These are phyloP conservation scores for Erythrocercus mccallii DNA, from an alignment of 2,113 vertebrate species.

Conservation along the genomic window DNA sequence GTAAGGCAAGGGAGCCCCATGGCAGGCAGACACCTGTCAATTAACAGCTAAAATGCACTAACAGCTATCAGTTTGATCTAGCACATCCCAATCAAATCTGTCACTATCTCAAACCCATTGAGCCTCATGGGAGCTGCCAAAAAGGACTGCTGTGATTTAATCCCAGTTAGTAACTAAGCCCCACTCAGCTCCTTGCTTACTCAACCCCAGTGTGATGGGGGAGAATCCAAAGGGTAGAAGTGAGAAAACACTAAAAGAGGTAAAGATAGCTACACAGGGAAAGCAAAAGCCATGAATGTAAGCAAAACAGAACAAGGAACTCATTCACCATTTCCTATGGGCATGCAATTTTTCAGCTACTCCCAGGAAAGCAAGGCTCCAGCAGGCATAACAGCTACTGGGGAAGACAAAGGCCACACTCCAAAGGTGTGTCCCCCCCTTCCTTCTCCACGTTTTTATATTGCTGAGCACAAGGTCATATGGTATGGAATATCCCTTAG, in stretches of 20 bases:
- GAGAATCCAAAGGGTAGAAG: neutral
- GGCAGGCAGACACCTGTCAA: neutral
- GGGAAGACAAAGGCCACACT: neutral
- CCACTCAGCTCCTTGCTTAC: neutral
- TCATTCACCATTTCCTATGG: neutral
- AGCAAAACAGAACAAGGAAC: neutral
- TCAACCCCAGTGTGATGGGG: neutral
- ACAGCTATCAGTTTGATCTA: neutral
- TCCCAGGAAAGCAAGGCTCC: neutral
- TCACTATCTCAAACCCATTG: neutral
- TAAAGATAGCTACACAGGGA: neutral
- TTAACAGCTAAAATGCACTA: neutral
- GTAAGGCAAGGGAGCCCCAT: neutral
- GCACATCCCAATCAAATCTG: neutral
- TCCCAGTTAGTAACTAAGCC: neutral
- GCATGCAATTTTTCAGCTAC: neutral
- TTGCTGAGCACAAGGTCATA: neutral
- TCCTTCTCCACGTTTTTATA: neutral
- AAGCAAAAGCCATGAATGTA: neutral
- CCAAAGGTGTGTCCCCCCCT: neutral
- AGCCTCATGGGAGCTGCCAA: neutral
- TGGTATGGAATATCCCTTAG: neutral
- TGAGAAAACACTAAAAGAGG: neutral
- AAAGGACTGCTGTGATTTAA: neutral
- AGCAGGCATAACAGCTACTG: rapidly evolving